Base-by-base conservation (phyloP, 1,140 invertebrate species). In the Sinonovacula constricta region DNA sequence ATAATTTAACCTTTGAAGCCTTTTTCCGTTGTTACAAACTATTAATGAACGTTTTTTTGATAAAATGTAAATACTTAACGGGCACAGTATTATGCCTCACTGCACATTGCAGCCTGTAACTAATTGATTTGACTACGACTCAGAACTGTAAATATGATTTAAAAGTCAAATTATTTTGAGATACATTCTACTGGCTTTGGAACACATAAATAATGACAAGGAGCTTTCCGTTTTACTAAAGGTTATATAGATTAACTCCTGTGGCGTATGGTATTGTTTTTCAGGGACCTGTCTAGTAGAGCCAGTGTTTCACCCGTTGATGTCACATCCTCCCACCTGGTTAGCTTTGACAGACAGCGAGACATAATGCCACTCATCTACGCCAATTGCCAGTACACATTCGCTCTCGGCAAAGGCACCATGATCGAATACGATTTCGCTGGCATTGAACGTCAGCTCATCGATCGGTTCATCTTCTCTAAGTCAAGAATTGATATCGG, bases 301-400 rank as follows among this genome's bases (percentile, higher is more conserved):
- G 39, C 71, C 7, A 60, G 57, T 15, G 70, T 82, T 1, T 28
- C 31, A 4, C 66, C 72, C 22, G 62, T 39, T 10, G 56, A 60
- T 0, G 30, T 79, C 0, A 85, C 74, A 15, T 24, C 66, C 12
- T 57, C 82, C 12, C 82, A 87, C 56, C 57, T 87, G 59, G 77
- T 87, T n/a, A 60, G 68, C 26, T 86, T 79, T 54, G 69, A 86
- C 28, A 78, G 76, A 15, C 80, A 84, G 49, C 72, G 75, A 30
- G 86, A 87, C 59, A n/a, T n/a, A n/a, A n/a, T n/a, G n/a, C n/a
- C n/a, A n/a, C n/a, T n/a, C n/a, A n/a, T n/a, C n/a, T n/a, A 22
- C n/a, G 79, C 85, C 12, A 82, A 86, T 65, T 87, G 83, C 57
- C 83, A 85, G 63, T 87, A 87, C 67, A 85, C 85, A 4, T 83